Evolutionary conservation across 2,888 invertebrate species (phyloP), one percentile per base, ranked within the genome.

Genomic region (Troglohyphantes excavatus): DNA sequence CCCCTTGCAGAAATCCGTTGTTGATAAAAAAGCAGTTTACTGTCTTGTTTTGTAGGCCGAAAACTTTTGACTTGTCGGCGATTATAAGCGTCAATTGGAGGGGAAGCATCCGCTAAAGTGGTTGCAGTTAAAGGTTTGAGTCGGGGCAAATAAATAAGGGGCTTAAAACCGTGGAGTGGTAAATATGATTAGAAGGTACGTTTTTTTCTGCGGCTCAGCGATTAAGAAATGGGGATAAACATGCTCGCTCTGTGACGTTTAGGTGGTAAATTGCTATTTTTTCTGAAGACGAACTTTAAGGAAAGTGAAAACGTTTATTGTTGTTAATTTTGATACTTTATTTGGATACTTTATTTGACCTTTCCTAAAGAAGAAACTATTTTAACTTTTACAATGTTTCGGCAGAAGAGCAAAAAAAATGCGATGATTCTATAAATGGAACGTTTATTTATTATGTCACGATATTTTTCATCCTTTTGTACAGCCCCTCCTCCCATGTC

Each of bases 1-100:
- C 76, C 68, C 85, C 70, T 17, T 33, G 33, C 19, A 65, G 72
- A 83, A 81, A 79, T 68, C 19, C 13, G 23, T 39, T 33, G 61
- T 59, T 79, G 79, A 87, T 87, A 87, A 87, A 79, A 87, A 79
- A 63, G 61, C 59, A 87, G 86, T 87, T 87, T 72, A 43, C 61
- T 72, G 72, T 70, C 73, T 83, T 73, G 65, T 73, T 83, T 73
- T 72, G 78, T 63, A 39, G 65, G 78, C 63, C 65, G 78, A 78
- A 65, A 78, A 78, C 78, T 78, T 43, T 65, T 26, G 63, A 63
- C 63, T 61, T 61, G 21, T 63, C 39, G 65, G 43, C 39, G 63
- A 78, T 78, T 78, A n/a, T n/a, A 78, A 39, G 65, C n/a, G 75
- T 29, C 78, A 65, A 78, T 78, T 65, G 65, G 39, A 29, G 59